phyloP scores from a whole-genome alignment of 1,140 invertebrate species.

The Brachionus plicatilis region DNA sequence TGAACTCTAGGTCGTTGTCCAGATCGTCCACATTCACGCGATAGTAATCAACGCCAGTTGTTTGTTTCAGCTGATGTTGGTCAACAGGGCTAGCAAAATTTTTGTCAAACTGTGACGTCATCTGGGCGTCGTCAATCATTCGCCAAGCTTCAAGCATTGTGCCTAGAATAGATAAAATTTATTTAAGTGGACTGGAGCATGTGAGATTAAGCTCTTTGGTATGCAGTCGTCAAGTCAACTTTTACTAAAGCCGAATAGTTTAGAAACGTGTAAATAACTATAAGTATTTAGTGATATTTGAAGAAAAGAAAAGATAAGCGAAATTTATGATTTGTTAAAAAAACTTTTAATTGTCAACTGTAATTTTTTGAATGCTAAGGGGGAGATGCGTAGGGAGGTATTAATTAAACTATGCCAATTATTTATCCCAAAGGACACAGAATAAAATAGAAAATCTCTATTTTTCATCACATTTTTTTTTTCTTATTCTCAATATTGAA shows the following conservation, averaged over 20 bases:
- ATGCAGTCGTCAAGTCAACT: neutral
- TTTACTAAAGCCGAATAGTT: neutral
- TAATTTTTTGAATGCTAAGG: neutral
- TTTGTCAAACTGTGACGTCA: slow-evolving; percentile 1
- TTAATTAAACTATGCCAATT: neutral
- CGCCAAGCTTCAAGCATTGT: slow-evolving; percentile 16
- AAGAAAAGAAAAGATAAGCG: neutral
- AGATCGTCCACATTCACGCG: slow-evolving; percentile 25
- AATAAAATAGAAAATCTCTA: neutral
- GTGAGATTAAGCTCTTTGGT: neutral
- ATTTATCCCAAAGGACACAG: neutral
- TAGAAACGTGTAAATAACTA: neutral
- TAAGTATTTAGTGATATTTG: neutral
- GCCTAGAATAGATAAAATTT: neutral
- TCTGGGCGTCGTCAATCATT: neutral
- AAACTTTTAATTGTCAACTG: neutral
- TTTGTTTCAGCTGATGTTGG: neutral
- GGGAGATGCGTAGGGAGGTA: neutral
- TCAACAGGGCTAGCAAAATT: neutral
- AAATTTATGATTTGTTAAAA: neutral
- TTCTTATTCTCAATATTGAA: too few relatives aligned
- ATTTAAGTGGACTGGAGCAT: neutral
- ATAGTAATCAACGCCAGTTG: neutral
- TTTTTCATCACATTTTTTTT: neutral
- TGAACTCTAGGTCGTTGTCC: neutral